Base-by-base conservation (phyloP, 2,888 invertebrate species). In the Xestia ashworthii region DNA sequence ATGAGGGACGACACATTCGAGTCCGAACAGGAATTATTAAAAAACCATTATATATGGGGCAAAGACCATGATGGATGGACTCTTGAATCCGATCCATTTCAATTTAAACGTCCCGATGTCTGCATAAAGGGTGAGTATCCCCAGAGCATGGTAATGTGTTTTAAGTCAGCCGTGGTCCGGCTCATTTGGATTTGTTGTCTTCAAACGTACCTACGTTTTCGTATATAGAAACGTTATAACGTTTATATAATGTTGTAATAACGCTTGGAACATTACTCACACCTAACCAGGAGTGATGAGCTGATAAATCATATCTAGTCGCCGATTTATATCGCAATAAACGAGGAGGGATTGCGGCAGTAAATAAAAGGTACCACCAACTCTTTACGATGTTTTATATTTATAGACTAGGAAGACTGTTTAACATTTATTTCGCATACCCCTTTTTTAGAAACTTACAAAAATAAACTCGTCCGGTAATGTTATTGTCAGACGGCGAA, bases 61-160 rank as follows among this genome's bases (percentile, higher is more conserved):
- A 95, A 94, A 91, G 87, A 90, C 87, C 90, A 92, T 96, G 96
- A 96, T 96, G 93, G 96, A 96, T 96, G 95, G 95, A 92, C 95
- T 94, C 94, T 94, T 90, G 91, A 93, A 94, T 94, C 91, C 96
- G 93, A 96, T 96, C 96, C 96, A 96, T 96, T 96, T 96, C 96
- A 96, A 96, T 96, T 96, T 92, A 91, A 92, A 91, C 90, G 87
- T 88, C 87, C 90, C 89, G 90, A 90, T 92, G 93, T 93, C 91
- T 91, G 91, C 90, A 91, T 90, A 94, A 95, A 94, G 95, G 96
- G 95, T 95, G 95, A 93, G 89, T 90, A 90, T 95, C 94, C 95
- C 95, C 84, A 75, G 93, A 91, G 94, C 92, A 92, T 93, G 93
- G 90, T 93, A 94, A 94, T 94, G 90, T 90, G 92, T 92, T 93